These are phyloP conservation scores for Heliconius ismenius DNA, from an alignment of 2,888 invertebrate genomes.

Conservation along the genomic window DNA sequence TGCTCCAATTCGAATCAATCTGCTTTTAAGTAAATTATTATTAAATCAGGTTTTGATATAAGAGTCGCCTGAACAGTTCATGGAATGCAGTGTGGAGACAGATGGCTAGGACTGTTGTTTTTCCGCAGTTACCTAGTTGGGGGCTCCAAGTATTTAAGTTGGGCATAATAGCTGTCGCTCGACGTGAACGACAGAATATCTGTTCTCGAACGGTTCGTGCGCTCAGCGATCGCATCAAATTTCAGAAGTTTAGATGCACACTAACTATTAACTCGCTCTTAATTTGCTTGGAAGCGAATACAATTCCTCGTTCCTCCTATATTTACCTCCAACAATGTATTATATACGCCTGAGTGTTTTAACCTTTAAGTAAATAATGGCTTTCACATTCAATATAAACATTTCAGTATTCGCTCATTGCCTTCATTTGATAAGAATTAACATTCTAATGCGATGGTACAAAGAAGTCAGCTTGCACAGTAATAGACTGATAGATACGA, in stretches of 20 bases:
- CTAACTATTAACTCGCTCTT: conserved; percentile 8
- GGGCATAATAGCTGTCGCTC: not conserved
- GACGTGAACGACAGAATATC: not conserved
- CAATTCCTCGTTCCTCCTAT: not conserved
- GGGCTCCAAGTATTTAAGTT: conserved; percentile 4
- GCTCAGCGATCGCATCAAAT: conserved; percentile 1
- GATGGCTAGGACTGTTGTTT: not conserved
- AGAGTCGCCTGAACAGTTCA: not conserved
- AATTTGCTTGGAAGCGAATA: not conserved
- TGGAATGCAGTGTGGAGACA: not conserved
- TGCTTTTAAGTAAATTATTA: not conserved
- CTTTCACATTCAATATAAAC: not conserved
- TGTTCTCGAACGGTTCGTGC: not conserved
- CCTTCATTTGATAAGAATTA: not conserved
- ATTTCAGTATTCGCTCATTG: not conserved
- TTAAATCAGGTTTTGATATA: conserved; percentile 9
- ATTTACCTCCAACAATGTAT: not conserved
- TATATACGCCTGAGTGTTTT: not conserved
- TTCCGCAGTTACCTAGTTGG: not conserved
- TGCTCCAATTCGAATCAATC: not conserved
- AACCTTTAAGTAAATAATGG: not conserved
- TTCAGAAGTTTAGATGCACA: not conserved
- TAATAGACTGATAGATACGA: not conserved
- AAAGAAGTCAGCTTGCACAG: not conserved
- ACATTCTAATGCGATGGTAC: not conserved